These are phyloP conservation scores for Mormyrops boulengeri DNA, from an alignment of 2,797 vertebrate species.

Conservation along the genomic window DNA sequence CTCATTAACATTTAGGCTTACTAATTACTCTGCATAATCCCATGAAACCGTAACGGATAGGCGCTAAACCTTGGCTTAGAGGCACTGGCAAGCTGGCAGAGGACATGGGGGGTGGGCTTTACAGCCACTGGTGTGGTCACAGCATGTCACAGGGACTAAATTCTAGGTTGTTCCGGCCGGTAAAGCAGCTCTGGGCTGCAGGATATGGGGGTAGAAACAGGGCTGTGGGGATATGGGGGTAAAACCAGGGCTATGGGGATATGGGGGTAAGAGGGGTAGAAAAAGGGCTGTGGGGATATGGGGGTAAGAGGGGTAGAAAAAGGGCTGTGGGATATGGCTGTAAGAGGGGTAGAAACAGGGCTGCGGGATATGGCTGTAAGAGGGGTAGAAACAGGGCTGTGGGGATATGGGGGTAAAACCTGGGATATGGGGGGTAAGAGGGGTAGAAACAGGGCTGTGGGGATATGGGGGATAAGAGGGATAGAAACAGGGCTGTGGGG, in stretches of 20 bases:
- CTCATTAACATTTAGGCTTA: background rate
- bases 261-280: background rate
- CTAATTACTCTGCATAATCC: background rate
- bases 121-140: background rate
- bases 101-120: background rate
- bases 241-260: no score
- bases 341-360: no score
- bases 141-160: background rate
- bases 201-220: no score
- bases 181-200: background rate
- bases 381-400: no score
- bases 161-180: background rate
- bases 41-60: background rate
- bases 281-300: background rate
- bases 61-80: background rate
- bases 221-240: no score
- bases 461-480: background rate
- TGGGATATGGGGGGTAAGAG: background rate
- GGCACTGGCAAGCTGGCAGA: background rate
- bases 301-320: no score
- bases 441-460: background rate
- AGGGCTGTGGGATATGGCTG: no score
- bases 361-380: no score
- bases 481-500: background rate
- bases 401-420: no score